Evolutionary conservation across 30 jellyfish, hydroid and myxozoan species (phyloP), one percentile per base, ranked within the genome.

Genomic region (Hydractinia echinata): DNA sequence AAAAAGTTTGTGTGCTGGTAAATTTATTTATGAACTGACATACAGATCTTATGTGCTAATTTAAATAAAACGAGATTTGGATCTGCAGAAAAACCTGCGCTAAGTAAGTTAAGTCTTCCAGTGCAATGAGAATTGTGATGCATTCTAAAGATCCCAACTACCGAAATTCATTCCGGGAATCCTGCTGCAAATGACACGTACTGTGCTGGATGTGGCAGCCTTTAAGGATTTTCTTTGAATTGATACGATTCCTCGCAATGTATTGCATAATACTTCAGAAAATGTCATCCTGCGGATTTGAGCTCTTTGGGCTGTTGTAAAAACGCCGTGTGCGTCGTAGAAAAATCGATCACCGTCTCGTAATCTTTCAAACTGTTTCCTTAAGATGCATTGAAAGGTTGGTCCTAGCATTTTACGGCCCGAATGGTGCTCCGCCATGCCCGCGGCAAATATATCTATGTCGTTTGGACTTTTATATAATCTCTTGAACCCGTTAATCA

Each of bases 241-340:
- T 14, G 96, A 87, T 8, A 87, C 96, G 66, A 87, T 87, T 20
- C 88, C 91, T 15, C 77, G 79, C 66, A 87, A 53, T 49, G 81
- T 87, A 66, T 87, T 77, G 72, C 96, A 87, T 88, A 87, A 73
- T 50, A 87, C 81, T 79, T 62, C 56, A 10, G 96, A 90, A 48
- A 87, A 70, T 4, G 88, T 10, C 14, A 67, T 51, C 39, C 4
- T 67, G 1, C 78, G n/a, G 18, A 67, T 67, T 51, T 67, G 2
- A 10, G 16, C 49, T 14, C 18, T 39, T 67, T 67, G 78, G 2
- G 16, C 78, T 67, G 78, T 11, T 67, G 78, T 67, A 4, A 67
- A 67, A 14, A 67, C 78, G 48, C 49, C 78, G 11, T 1, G 78
- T 30, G 44, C 44, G 1, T 67, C 78, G 39, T 67, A 67, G 39